Evolutionary conservation across 2,113 vertebrate genomes (phyloP).

Genomic region (Taxidea taxus): DNA sequence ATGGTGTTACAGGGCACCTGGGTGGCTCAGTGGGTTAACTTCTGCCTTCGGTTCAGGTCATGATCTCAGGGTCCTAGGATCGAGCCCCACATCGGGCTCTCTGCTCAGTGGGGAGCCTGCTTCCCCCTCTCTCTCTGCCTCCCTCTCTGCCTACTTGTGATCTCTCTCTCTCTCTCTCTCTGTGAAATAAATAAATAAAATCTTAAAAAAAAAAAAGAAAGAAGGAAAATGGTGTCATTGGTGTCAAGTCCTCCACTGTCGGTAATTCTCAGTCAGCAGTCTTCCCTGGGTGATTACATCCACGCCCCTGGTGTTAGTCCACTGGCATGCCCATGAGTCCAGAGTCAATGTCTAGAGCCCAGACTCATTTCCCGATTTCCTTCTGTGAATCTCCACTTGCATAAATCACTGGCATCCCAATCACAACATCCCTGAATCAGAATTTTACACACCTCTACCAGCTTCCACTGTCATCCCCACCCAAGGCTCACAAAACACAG

Average conservation of each 20-base stretch:
- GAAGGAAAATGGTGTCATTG: not conserved
- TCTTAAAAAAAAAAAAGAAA: too few species aligned
- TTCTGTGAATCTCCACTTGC: not conserved
- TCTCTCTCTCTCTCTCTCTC: too few species aligned
- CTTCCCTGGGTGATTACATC: too few species aligned
- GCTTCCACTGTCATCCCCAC: not conserved
- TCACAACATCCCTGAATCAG: not conserved
- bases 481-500: not conserved
- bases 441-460: not conserved
- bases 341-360: not conserved
- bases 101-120: too few species aligned
- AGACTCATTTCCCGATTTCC: not conserved
- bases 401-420: not conserved
- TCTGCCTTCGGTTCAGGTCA: too few species aligned
- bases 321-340: not conserved
- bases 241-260: not conserved
- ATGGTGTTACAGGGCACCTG: not conserved
- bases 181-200: too few species aligned
- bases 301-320: not conserved
- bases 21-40: too few species aligned
- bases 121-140: too few species aligned
- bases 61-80: too few species aligned
- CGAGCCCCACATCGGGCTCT: too few species aligned
- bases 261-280: not conserved
- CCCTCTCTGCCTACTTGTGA: too few species aligned